A percentile compares a stretch with the other conserved stretches of the same genome.
These are phyloP conservation scores for Nothura maculosa DNA, from an alignment of 2,797 vertebrate genomes.

Conservation along the genomic window DNA sequence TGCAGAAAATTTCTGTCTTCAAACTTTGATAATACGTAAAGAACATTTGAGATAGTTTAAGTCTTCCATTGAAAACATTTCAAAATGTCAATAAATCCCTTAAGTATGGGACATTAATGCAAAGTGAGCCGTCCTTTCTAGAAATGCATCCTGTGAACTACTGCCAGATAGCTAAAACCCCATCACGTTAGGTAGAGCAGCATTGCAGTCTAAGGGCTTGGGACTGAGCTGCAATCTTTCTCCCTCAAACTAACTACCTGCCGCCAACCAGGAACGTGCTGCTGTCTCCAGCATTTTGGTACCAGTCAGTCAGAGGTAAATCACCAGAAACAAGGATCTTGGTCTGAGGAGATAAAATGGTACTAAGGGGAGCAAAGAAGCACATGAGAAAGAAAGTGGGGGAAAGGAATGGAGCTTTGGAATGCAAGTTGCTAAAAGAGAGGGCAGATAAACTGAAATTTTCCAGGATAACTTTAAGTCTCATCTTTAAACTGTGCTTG, in stretches of 20 bases:
- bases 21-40: neutral
- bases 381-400: neutral
- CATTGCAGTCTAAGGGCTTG: slow-evolving; percentile 15
- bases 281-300: neutral
- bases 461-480: slow-evolving; percentile 6
- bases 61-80: slow-evolving; percentile 38
- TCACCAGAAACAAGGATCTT: neutral
- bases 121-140: slow-evolving; percentile 46
- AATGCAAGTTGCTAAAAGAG: neutral
- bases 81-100: slow-evolving; percentile 56
- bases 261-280: neutral
- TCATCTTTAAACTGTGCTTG: neutral
- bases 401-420: neutral
- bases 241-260: neutral
- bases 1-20: slow-evolving; percentile 53
- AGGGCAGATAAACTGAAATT: slow-evolving; percentile 26
- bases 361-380: neutral
- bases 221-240: neutral
- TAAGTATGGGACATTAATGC: slow-evolving; percentile 62
- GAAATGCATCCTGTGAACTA: slow-evolving; percentile 18
- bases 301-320: neutral
- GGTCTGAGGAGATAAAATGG: neutral
- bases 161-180: slow-evolving; percentile 16
- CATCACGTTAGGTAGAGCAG: neutral
- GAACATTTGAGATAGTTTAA: slow-evolving; percentile 52